A percentile compares a stretch with the other conserved stretches of the same genome.
Evolutionary conservation across 2,888 invertebrate genomes (phyloP).

Genomic region (Cheilosia vernalis): DNA sequence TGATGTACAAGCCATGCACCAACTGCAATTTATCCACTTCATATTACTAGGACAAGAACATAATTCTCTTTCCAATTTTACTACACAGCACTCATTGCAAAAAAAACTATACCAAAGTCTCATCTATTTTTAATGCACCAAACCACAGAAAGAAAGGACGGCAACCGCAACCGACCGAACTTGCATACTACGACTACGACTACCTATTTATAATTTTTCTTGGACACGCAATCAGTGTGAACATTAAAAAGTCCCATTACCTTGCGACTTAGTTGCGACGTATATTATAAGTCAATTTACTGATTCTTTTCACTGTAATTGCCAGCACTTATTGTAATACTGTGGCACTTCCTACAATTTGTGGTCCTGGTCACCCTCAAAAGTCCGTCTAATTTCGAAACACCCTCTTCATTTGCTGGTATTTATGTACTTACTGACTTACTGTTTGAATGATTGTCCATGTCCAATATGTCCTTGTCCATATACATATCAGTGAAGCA

Average conservation of each 20-base stretch:
- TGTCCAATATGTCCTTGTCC: no score
- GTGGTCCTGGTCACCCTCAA: background rate
- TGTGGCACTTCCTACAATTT: background rate
- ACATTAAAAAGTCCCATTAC: slow-evolving; percentile 27
- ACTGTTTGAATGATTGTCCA: background rate
- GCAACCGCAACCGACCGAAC: slow-evolving; percentile 6
- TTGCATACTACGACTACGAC: slow-evolving; percentile 5
- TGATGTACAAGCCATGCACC: no score
- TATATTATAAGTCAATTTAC: slow-evolving; percentile 47
- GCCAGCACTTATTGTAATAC: background rate
- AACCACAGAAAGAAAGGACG: slow-evolving; percentile 1
- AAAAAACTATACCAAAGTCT: slow-evolving; percentile 32
- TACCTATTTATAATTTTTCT: slow-evolving; percentile 43
- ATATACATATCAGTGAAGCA: background rate
- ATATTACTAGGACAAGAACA: no score
- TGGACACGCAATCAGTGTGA: slow-evolving; percentile 56
- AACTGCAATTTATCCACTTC: no score
- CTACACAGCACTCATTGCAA: slow-evolving; percentile 22
- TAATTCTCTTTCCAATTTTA: slow-evolving; percentile 2
- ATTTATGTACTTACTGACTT: background rate
- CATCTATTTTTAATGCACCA: slow-evolving; percentile 57
- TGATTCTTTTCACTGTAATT: slow-evolving; percentile 51
- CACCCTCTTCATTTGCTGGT: background rate
- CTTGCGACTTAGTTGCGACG: slow-evolving; percentile 8
- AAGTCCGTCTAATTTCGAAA: background rate